Evolutionary conservation across 2,888 invertebrate genomes (phyloP), one percentile per base, ranked within the genome.

Genomic region (Napeogenes inachia): DNA sequence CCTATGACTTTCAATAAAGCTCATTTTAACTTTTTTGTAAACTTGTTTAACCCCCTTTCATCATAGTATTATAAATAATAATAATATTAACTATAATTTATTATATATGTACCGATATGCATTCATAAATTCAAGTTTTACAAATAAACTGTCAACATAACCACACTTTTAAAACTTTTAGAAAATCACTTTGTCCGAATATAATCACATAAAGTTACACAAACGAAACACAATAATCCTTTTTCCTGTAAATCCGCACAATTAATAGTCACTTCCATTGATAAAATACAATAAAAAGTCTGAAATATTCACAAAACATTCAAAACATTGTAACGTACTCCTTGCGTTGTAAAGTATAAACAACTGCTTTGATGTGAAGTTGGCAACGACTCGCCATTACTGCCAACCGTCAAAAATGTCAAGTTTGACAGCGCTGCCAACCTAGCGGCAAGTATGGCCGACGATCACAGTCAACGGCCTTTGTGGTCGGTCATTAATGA

Each of bases 261-360:
- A 59, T 65, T 64, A 60, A 45, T 72, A 70, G 64, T 74, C 67
- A 71, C 70, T 78, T 82, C 76, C 81, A 87, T 85, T 84, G 75
- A 80, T 74, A 69, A 79, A 77, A 67, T 69, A 65, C 46, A 61
- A 70, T 73, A 72, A 65, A 63, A 63, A 69, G 71, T 67, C 68
- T 68, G 70, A 74, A 64, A 68, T 72, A 71, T 72, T 71, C 72
- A 66, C 64, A 47, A 84, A 85, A 83, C 80, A 84, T 78, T 83
- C 83, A 82, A 85, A 86, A 81, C 76, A 72, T 61, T 54, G 46
- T 83, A 86, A 85, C 85, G 87, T 83, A 80, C 75, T 78, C 77
- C 74, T 58, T 54, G 62, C 64, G 70, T 70, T 42, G 67, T 80
- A 35, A 35, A 35, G 6, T 35, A 35, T 35, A 79, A 76, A 78